Evolutionary conservation across 2,113 vertebrate genomes (phyloP).

Genomic region (Rhinolophus ferrumequinum): DNA sequence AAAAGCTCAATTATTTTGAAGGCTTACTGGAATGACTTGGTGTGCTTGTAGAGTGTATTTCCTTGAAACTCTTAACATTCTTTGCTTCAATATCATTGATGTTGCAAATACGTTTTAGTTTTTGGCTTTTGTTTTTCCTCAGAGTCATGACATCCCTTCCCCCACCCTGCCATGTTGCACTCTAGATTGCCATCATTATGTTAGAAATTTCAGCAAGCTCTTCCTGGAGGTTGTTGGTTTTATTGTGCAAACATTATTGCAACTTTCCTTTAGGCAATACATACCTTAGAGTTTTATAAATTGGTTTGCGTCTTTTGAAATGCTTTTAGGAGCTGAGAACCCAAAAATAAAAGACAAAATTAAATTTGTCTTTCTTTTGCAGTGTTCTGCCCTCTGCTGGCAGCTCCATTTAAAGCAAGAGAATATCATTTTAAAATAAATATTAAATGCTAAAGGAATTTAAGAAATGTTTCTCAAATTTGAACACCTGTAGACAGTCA

Average conservation of each 20-base stretch:
- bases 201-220: background rate
- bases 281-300: background rate
- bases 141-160: background rate
- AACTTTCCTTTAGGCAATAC: background rate
- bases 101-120: background rate
- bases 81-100: background rate
- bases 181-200: background rate
- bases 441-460: background rate
- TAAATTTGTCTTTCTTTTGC: background rate
- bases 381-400: constrained; percentile 17
- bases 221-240: background rate
- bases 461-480: constrained; percentile 4
- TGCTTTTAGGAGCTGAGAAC: background rate
- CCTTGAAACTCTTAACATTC: background rate
- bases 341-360: background rate
- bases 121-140: background rate
- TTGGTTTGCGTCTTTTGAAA: background rate
- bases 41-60: background rate
- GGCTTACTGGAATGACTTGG: background rate
- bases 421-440: background rate
- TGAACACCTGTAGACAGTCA: background rate
- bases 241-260: background rate
- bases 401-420: constrained; percentile 20
- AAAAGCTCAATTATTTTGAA: background rate
- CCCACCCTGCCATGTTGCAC: background rate